Conservation (phyloP, 2,888 invertebrate species). For the Cerastoderma edule region DNA sequence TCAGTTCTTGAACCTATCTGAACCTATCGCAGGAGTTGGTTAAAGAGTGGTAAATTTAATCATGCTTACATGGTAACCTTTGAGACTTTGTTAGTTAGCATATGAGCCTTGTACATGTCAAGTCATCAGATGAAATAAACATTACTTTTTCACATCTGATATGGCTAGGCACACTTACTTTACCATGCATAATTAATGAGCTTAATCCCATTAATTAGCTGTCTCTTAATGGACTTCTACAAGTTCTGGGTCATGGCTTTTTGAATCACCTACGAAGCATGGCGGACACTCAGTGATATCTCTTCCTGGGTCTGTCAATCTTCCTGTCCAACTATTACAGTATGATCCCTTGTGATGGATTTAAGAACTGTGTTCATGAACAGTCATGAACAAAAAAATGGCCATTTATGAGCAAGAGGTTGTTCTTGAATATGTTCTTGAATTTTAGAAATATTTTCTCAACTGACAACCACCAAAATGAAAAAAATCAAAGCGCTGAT, state of each 20-base stretch:
- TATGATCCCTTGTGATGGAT: no score
- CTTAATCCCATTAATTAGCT: conserved; percentile 9
- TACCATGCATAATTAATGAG: conserved; percentile 8
- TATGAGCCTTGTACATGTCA: background rate
- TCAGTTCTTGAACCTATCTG: background rate
- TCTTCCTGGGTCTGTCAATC: no score
- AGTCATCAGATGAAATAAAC: background rate
- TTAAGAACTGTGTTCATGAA: no score
- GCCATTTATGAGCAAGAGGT: no score
- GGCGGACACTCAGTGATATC: background rate
- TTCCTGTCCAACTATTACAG: no score
- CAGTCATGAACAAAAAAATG: no score
- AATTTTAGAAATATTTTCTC: no score
- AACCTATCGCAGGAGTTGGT: background rate
- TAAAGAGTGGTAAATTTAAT: background rate
- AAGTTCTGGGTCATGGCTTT: no score
- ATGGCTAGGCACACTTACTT: background rate
- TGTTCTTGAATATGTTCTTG: no score
- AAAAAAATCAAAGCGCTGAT: no score
- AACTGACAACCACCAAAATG: no score
- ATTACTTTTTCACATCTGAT: conserved; percentile 19
- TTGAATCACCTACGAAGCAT: background rate
- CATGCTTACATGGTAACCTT: background rate
- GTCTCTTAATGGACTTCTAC: background rate
- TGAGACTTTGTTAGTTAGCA: conserved; percentile 5